These are phyloP conservation scores for Sylvilagus floridanus DNA, from an alignment of 2,797 vertebrate species.

Conservation along the genomic window DNA sequence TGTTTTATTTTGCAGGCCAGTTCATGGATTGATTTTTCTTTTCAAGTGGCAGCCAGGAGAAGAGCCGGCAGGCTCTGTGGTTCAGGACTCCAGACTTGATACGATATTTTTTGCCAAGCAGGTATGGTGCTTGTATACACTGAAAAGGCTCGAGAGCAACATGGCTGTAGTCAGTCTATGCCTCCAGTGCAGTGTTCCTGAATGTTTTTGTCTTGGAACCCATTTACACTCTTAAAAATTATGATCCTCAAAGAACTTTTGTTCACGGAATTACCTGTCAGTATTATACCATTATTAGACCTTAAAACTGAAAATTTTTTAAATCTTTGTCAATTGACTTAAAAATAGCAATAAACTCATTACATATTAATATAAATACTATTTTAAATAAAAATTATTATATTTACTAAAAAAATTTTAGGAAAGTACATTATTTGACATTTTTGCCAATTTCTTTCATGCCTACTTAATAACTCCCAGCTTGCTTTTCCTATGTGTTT, in stretches of 20 bases:
- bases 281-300: constrained; percentile 42
- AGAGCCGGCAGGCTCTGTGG: constrained; percentile 97
- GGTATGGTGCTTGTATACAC: constrained; percentile 86
- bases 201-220: background rate
- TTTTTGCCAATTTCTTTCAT: background rate
- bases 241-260: background rate
- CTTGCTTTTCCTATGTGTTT: background rate
- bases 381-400: constrained; percentile 4
- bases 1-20: constrained; percentile 92
- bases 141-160: background rate
- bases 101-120: constrained; percentile 99
- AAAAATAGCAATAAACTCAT: background rate
- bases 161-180: background rate
- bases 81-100: constrained; percentile 98
- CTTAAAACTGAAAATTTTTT: constrained; percentile 38
- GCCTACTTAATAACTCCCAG: background rate
- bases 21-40: constrained; percentile 98
- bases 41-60: constrained; percentile 99
- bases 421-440: background rate
- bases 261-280: background rate
- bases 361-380: background rate
- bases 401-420: background rate
- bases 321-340: background rate
- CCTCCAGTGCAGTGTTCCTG: background rate
- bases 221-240: background rate